Percentiles rank a stretch among this genome's conserved stretches.
Evolutionary conservation across 2,888 invertebrate genomes (phyloP).

Genomic region (Gibbula magus): DNA sequence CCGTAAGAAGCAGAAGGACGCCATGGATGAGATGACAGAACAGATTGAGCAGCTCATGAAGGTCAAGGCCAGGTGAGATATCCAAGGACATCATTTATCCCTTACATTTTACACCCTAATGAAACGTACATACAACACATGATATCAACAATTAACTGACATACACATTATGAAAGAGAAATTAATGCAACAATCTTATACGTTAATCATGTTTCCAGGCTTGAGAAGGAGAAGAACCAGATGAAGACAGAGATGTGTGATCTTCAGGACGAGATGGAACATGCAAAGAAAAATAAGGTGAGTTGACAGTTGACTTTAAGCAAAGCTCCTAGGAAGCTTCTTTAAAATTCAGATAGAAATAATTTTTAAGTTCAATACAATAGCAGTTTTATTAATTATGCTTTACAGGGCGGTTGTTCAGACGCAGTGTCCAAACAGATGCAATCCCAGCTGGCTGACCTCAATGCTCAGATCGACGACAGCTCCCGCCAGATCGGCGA

Average conservation of each 20-base stretch:
- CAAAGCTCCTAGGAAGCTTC: too few species aligned
- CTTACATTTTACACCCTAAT: too few species aligned
- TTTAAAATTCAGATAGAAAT: too few species aligned
- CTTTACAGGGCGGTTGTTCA: constrained; percentile 84
- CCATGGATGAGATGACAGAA: constrained; percentile 98
- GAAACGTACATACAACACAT: too few species aligned
- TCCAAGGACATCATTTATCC: background rate
- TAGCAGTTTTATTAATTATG: background rate
- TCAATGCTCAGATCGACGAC: constrained; percentile 96
- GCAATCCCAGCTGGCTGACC: constrained; percentile 95
- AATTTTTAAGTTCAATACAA: too few species aligned
- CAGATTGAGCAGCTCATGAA: constrained; percentile 99
- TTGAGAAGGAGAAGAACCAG: constrained; percentile 22
- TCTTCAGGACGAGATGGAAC: constrained; percentile 2
- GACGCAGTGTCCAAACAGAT: constrained; percentile 99
- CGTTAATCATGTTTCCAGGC: background rate
- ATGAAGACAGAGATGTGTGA: constrained; percentile 13
- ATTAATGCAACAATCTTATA: too few species aligned
- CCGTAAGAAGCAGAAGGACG: constrained; percentile 99
- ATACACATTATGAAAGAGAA: too few species aligned
- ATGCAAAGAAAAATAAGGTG: constrained; percentile 19
- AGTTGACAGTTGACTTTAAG: too few species aligned
- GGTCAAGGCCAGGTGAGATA: constrained; percentile 91
- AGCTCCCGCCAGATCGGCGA: constrained; percentile 97
- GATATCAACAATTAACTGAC: too few species aligned